A percentile compares a stretch with the other conserved stretches of the same genome.
phyloP scores from a whole-genome alignment of 1,140 invertebrate species.

The Microplitis demolitor region DNA sequence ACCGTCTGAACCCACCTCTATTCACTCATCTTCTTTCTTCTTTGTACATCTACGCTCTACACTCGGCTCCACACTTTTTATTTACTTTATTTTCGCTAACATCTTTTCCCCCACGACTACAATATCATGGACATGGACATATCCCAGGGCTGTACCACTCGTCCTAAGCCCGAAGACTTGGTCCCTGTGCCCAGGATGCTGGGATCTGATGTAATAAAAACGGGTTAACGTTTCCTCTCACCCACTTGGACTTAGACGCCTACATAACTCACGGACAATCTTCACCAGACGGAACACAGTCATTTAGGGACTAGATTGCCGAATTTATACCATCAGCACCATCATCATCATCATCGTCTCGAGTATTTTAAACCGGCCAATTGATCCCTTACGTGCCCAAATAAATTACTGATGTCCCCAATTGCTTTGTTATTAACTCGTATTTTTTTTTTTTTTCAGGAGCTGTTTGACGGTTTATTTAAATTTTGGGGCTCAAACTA shows the following conservation, averaged over 20 bases:
- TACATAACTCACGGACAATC: neutral
- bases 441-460: too few relatives aligned
- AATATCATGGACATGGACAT: too few relatives aligned
- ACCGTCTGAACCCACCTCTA: constrained; percentile 29
- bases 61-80: too few relatives aligned
- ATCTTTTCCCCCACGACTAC: too few relatives aligned
- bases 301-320: neutral
- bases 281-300: neutral
- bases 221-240: too few relatives aligned
- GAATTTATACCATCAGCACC: neutral
- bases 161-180: too few relatives aligned
- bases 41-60: constrained; percentile 7
- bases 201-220: too few relatives aligned
- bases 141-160: too few relatives aligned
- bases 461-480: neutral
- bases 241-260: neutral
- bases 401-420: neutral
- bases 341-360: neutral
- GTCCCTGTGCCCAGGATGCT: too few relatives aligned
- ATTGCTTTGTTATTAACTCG: too few relatives aligned
- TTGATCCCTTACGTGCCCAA: neutral
- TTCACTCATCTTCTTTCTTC: constrained; percentile 16
- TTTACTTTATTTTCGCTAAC: too few relatives aligned
- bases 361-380: neutral
- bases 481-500: too few relatives aligned